phyloP scores from a whole-genome alignment of 2,888 invertebrate species.

The Mythimna impura region DNA sequence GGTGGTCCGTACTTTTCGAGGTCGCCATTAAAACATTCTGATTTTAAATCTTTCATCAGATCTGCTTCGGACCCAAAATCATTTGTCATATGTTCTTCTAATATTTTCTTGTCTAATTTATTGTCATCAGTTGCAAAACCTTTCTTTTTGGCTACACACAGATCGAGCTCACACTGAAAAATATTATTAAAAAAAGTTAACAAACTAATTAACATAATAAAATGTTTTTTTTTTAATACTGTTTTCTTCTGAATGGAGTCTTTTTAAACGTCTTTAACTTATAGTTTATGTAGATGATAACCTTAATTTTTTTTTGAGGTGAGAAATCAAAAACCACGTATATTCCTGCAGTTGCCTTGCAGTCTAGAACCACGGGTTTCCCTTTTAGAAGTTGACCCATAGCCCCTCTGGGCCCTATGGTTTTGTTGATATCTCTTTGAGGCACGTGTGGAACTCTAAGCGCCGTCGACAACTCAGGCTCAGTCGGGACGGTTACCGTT shows the following conservation, averaged over 20 bases:
- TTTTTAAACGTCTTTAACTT: background rate
- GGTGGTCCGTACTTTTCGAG: slow-evolving; percentile 30
- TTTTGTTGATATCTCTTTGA: too few relatives aligned
- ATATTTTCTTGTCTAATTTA: slow-evolving; percentile 61
- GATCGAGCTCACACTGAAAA: slow-evolving; percentile 69
- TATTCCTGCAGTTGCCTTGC: too few relatives aligned
- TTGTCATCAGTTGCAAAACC: slow-evolving; percentile 65
- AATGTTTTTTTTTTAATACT: background rate
- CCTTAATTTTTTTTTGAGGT: too few relatives aligned
- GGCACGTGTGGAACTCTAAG: too few relatives aligned
- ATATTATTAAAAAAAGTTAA: background rate
- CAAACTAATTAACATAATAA: background rate
- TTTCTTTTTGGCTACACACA: slow-evolving; percentile 67
- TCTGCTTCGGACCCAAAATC: slow-evolving; percentile 9
- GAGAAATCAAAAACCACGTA: too few relatives aligned
- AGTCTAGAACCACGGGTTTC: too few relatives aligned
- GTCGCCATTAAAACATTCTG: slow-evolving; percentile 31
- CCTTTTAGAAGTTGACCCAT: too few relatives aligned
- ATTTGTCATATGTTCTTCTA: slow-evolving; percentile 41
- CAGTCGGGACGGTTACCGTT: too few relatives aligned
- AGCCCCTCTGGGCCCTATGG: too few relatives aligned
- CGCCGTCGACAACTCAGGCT: too few relatives aligned
- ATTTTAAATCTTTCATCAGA: slow-evolving; percentile 18
- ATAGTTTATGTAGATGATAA: background rate
- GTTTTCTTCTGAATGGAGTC: background rate